Conservation (phyloP, 1,140 invertebrate species). For the Brachionus plicatilis region DNA sequence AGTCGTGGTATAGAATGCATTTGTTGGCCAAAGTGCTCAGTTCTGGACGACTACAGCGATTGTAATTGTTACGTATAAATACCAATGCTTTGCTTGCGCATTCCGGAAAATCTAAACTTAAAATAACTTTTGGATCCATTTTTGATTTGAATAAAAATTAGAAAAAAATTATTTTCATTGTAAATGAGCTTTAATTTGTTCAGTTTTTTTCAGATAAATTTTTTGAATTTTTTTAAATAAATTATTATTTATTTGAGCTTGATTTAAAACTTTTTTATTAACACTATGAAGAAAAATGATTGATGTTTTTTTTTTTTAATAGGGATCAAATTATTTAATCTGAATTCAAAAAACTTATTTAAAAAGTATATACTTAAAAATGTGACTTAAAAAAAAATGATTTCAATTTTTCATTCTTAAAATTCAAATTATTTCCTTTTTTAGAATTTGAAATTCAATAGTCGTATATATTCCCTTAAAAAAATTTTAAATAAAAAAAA, state of each 20-base stretch:
- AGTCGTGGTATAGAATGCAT: constrained; percentile 14
- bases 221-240: no score
- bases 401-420: no score
- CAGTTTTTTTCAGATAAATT: not conserved
- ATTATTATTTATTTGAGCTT: no score
- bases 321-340: not conserved
- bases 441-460: no score
- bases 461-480: no score
- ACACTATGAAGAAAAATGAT: no score
- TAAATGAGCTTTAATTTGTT: not conserved
- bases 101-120: constrained; percentile 10
- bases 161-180: not conserved
- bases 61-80: not conserved
- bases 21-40: not conserved
- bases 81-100: constrained; percentile 10
- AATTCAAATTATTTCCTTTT: no score
- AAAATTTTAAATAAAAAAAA: no score
- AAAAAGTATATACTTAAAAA: no score
- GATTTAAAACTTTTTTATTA: no score
- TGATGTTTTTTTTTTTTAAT: no score
- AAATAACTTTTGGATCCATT: constrained; percentile 28
- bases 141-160: not conserved
- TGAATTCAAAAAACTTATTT: not conserved
- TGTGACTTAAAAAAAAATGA: no score
- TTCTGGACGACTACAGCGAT: not conserved